These are phyloP conservation scores for Gallinago jamesoni DNA, from an alignment of 2,113 vertebrate genomes.

Conservation along the genomic window DNA sequence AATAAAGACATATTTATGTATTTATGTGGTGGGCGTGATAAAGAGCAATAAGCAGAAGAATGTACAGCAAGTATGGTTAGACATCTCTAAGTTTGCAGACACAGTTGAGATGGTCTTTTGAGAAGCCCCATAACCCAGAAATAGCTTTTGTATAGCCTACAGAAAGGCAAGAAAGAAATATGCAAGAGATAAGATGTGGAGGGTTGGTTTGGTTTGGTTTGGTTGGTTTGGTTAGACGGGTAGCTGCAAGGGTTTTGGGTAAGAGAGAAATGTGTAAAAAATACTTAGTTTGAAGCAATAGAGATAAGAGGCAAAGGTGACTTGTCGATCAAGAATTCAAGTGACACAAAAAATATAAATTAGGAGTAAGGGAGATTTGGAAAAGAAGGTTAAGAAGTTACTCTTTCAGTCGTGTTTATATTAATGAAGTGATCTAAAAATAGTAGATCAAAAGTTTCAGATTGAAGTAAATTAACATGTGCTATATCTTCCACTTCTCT, in stretches of 20 bases:
- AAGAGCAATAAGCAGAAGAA: not conserved
- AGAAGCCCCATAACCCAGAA: not conserved
- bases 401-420: not conserved
- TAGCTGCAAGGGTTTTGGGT: not conserved
- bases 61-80: not conserved
- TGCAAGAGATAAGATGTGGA: not conserved
- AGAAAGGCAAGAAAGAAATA: not conserved
- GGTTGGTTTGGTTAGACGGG: not conserved
- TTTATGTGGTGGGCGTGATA: not conserved
- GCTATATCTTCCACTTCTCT: not conserved
- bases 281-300: not conserved
- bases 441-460: not conserved
- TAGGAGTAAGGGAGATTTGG: not conserved
- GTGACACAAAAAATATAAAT: not conserved
- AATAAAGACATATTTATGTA: not conserved
- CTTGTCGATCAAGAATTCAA: not conserved
- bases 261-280: not conserved
- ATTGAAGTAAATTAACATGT: not conserved
- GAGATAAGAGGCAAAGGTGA: not conserved
- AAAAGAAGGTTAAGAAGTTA: not conserved
- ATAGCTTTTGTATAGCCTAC: not conserved
- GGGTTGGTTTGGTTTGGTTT: not conserved
- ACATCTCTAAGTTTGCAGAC: not conserved
- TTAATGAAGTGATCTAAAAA: not conserved
- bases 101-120: not conserved